These are phyloP conservation scores for Drosophila multiciliata DNA, from an alignment of 2,888 invertebrate species.

Conservation along the genomic window DNA sequence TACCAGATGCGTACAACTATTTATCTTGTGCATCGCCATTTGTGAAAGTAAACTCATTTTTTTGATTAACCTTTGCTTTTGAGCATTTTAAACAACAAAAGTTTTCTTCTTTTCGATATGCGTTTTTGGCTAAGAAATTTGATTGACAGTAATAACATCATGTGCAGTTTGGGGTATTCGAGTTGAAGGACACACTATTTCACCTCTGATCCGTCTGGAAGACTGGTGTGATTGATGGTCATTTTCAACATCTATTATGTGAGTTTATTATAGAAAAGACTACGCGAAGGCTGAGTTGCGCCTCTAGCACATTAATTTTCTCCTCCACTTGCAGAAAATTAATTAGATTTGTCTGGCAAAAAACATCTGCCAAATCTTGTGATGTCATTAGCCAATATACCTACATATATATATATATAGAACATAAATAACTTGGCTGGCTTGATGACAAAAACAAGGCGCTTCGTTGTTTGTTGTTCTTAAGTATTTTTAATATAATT, in stretches of 20 bases:
- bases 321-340: conserved; percentile 34
- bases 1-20: conserved; percentile 40
- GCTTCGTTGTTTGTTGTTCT: conserved; percentile 32
- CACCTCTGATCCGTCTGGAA: not conserved
- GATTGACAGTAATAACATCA: conserved; percentile 2
- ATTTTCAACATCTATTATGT: not conserved
- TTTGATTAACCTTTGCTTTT: conserved; percentile 30
- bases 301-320: not conserved
- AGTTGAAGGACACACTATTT: not conserved
- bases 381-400: conserved; percentile 51
- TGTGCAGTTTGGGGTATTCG: not conserved
- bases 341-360: conserved; percentile 45
- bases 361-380: conserved; percentile 33
- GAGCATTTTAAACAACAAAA: not conserved
- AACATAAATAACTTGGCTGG: conserved; percentile 34
- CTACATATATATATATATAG: conserved; percentile 11
- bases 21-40: conserved; percentile 12
- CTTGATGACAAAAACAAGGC: conserved; percentile 50
- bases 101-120: not conserved
- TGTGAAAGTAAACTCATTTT: conserved; percentile 23
- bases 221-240: not conserved
- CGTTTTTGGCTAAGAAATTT: not conserved
- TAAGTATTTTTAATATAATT: conserved; percentile 55
- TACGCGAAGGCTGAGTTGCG: not conserved
- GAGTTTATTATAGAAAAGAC: not conserved